Evolutionary conservation across 2,888 invertebrate species (phyloP).

Genomic region (Parapristionchus giblindavisi): DNA sequence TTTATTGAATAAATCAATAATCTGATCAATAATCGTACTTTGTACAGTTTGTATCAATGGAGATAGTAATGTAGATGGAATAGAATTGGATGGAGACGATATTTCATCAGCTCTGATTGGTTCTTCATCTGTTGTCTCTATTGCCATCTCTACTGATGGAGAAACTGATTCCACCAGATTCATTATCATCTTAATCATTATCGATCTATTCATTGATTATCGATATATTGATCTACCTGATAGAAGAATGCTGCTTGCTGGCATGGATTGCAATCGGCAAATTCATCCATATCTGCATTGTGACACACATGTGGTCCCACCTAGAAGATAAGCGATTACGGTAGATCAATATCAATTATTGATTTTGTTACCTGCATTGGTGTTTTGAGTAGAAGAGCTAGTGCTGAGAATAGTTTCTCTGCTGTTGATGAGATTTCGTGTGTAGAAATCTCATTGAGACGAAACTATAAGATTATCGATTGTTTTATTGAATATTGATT

Average conservation of each 20-base stretch:
- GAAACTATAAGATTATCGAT: slow-evolving; percentile 76
- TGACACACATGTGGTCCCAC: slow-evolving; percentile 74
- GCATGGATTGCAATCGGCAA: slow-evolving; percentile 84
- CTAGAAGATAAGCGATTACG: slow-evolving; percentile 7
- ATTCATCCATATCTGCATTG: slow-evolving; percentile 73
- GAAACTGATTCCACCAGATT: slow-evolving; percentile 69
- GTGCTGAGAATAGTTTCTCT: slow-evolving; percentile 59
- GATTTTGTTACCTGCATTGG: slow-evolving; percentile 43
- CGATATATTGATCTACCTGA: slow-evolving; percentile 73
- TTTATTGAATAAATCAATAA: neutral
- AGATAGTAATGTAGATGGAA: slow-evolving; percentile 32
- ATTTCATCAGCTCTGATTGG: slow-evolving; percentile 44
- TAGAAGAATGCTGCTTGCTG: slow-evolving; percentile 94
- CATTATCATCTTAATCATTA: slow-evolving; percentile 60
- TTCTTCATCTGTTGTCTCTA: slow-evolving; percentile 49
- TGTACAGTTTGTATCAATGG: slow-evolving; percentile 38
- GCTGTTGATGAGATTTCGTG: slow-evolving; percentile 74
- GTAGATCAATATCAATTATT: slow-evolving; percentile 8
- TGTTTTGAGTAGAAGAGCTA: slow-evolving; percentile 55
- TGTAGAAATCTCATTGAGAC: slow-evolving; percentile 84
- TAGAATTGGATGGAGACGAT: slow-evolving; percentile 35
- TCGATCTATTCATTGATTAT: neutral
- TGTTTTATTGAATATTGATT: neutral
- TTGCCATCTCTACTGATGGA: slow-evolving; percentile 61
- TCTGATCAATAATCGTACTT: neutral